These are phyloP conservation scores for Callospermophilus lateralis DNA, from an alignment of 2,113 vertebrate genomes.

Conservation along the genomic window DNA sequence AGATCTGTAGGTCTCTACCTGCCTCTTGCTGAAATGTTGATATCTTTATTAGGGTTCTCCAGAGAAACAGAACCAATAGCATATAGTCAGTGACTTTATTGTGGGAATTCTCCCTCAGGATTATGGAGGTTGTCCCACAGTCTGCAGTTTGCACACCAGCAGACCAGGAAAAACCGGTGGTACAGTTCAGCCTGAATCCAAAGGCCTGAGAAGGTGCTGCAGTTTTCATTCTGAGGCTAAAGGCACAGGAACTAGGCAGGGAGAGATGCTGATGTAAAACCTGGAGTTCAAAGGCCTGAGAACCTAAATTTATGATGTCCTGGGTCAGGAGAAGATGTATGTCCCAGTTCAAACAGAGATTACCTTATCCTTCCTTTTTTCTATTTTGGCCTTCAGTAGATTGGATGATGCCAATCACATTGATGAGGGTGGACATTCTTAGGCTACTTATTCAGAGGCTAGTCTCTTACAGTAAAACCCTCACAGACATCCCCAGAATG, in stretches of 20 bases:
- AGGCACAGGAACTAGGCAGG: background rate
- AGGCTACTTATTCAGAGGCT: background rate
- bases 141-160: background rate
- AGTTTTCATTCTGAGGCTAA: background rate
- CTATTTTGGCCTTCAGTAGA: no score
- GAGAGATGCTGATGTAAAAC: background rate
- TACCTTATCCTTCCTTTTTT: background rate
- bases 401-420: background rate
- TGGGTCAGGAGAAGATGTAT: background rate
- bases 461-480: background rate
- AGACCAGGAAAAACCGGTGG: background rate
- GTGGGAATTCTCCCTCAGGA: background rate
- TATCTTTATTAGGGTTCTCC: background rate
- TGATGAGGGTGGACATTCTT: background rate
- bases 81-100: background rate
- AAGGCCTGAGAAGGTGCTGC: background rate
- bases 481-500: background rate
- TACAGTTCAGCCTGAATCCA: background rate
- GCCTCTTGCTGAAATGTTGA: background rate
- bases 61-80: background rate
- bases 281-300: background rate
- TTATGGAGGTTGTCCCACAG: background rate
- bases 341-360: background rate
- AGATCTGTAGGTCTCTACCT: background rate
- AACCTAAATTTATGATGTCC: background rate